phyloP scores from a whole-genome alignment of 2,113 vertebrate genomes.

The Perccottus glenii region DNA sequence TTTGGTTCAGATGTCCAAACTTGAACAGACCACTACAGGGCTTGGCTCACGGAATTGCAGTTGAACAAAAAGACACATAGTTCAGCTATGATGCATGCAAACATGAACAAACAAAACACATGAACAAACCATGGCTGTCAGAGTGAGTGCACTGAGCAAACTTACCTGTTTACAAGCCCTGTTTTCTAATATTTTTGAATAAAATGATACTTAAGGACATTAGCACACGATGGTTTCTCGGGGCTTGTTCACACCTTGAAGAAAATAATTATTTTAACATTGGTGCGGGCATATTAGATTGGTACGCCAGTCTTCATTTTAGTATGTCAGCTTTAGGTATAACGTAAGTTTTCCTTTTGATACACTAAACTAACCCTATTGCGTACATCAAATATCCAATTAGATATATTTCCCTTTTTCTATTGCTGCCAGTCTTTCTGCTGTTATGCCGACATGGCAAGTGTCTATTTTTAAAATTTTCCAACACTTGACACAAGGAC shows the following conservation, averaged over 20 bases:
- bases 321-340: too few relatives aligned
- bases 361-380: too few relatives aligned
- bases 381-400: too few relatives aligned
- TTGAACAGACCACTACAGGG: slow-evolving; percentile 75
- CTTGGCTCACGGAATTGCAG: slow-evolving; percentile 80
- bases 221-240: too few relatives aligned
- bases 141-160: slow-evolving; percentile 1
- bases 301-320: too few relatives aligned
- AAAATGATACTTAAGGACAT: not conserved
- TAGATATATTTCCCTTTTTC: too few relatives aligned
- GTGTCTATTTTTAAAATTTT: not conserved
- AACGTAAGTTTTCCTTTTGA: too few relatives aligned
- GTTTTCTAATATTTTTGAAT: not conserved
- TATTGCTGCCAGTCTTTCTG: too few relatives aligned
- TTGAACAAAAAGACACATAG: slow-evolving; percentile 22
- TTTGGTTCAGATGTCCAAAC: slow-evolving; percentile 55
- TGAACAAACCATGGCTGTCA: not conserved
- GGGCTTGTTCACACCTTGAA: too few relatives aligned
- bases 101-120: slow-evolving; percentile 17
- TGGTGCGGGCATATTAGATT: too few relatives aligned
- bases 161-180: not conserved
- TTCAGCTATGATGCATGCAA: slow-evolving; percentile 3
- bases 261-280: too few relatives aligned
- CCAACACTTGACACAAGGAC: not conserved
- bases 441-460: not conserved